Evolutionary conservation across 2,113 vertebrate species (phyloP).

Genomic region (Lanius ludovicianus): DNA sequence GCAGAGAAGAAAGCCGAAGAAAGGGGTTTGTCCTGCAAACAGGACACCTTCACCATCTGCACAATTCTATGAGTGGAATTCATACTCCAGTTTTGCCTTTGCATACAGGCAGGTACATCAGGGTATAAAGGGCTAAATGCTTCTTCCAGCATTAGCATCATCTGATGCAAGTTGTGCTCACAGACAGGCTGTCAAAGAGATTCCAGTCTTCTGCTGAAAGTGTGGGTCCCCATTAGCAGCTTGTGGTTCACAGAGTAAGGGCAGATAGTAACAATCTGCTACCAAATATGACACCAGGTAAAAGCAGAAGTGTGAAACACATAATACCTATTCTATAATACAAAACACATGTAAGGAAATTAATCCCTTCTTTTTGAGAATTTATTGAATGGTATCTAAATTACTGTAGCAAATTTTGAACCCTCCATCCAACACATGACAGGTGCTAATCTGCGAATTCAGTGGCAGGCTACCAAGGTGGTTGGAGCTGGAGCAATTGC

Average conservation of each 20-base stretch:
- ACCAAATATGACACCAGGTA: not conserved
- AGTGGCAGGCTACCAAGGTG: not conserved
- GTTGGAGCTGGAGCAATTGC: not conserved
- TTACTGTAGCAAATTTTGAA: not conserved
- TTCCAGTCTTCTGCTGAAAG: not conserved
- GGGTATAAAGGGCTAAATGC: not conserved
- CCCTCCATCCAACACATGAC: not conserved
- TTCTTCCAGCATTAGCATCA: not conserved
- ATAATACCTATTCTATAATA: fast-evolving
- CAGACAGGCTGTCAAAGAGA: not conserved
- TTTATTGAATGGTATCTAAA: not conserved
- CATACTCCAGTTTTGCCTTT: not conserved
- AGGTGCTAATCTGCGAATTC: not conserved
- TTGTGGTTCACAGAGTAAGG: not conserved
- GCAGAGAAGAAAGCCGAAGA: not conserved
- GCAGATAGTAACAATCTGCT: not conserved
- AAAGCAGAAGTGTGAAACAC: not conserved
- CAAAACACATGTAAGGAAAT: not conserved
- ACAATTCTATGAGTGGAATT: not conserved
- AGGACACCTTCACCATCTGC: not conserved
- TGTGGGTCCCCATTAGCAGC: not conserved
- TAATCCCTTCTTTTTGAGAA: not conserved
- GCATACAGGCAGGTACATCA: not conserved
- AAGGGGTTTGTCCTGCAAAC: not conserved
- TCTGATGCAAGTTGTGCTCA: not conserved